Percentiles rank a stretch among this genome's conserved stretches.
phyloP scores from a whole-genome alignment of 2,113 vertebrate species.

The Pelecanoides urinatrix region DNA sequence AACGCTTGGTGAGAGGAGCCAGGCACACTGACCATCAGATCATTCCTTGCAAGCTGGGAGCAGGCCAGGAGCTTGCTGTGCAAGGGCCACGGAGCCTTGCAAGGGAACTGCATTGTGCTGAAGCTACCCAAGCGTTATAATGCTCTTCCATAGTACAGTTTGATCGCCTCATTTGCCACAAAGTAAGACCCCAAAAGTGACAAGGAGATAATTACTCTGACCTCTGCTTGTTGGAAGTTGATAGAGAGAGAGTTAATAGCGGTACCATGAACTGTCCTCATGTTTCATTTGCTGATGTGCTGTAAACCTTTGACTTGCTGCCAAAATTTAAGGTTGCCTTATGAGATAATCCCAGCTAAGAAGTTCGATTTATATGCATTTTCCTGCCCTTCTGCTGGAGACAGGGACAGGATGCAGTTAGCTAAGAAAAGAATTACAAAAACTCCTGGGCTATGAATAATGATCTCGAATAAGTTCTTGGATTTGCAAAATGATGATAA shows the following conservation, averaged over 20 bases:
- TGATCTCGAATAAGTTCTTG: background rate
- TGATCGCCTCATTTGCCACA: background rate
- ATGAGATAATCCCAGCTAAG: background rate
- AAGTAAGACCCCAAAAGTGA: background rate
- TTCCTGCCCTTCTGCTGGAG: slow-evolving; percentile 21
- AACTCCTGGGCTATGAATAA: background rate
- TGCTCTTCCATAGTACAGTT: background rate
- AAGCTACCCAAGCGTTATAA: background rate
- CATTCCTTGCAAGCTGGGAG: background rate
- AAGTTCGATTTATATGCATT: slow-evolving; percentile 8
- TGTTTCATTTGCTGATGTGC: background rate
- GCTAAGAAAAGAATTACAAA: slow-evolving; percentile 38
- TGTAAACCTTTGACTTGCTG: slow-evolving; percentile 29
- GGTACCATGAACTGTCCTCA: background rate
- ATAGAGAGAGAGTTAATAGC: background rate
- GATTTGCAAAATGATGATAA: slow-evolving; percentile 16
- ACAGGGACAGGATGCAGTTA: background rate
- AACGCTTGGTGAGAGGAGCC: background rate
- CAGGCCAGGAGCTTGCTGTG: background rate
- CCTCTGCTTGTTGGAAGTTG: background rate
- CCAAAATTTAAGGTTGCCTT: background rate
- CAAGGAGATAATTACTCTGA: background rate
- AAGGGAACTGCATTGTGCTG: background rate
- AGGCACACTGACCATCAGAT: background rate
- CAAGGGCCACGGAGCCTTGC: background rate